A percentile compares a stretch with the other conserved stretches of the same genome.
These are phyloP conservation scores for Bettongia penicillata DNA, from an alignment of 2,113 vertebrate genomes.

Conservation along the genomic window DNA sequence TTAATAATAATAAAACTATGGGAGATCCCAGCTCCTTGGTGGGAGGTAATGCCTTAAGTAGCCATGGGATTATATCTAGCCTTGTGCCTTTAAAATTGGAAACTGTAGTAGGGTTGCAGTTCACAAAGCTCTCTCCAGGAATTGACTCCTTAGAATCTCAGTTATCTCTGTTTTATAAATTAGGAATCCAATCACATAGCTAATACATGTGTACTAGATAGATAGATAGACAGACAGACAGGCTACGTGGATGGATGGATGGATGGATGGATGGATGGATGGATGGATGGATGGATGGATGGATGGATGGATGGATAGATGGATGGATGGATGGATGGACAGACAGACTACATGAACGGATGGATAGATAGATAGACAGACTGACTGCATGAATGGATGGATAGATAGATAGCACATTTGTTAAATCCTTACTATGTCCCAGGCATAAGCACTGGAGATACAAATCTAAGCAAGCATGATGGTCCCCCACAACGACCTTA, in stretches of 20 bases:
- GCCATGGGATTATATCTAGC: background rate
- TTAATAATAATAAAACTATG: background rate
- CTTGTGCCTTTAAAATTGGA: background rate
- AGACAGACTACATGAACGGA: too few relatives aligned
- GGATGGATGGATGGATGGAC: too few relatives aligned
- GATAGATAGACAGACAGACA: too few relatives aligned
- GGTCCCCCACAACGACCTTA: background rate
- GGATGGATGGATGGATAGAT: too few relatives aligned
- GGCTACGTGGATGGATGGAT: too few relatives aligned
- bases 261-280: too few relatives aligned
- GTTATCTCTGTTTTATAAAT: background rate
- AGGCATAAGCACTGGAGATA: background rate
- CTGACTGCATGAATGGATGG: too few relatives aligned
- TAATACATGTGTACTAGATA: background rate
- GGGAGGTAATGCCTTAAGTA: background rate
- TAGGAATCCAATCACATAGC: background rate
- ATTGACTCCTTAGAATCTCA: background rate
- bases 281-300: too few relatives aligned
- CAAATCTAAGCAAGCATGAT: background rate
- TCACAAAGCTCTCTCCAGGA: background rate
- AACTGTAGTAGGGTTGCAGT: background rate
- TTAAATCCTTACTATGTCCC: background rate
- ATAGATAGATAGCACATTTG: too few relatives aligned
- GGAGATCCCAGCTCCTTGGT: background rate
- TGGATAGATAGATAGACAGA: too few relatives aligned